Evolutionary conservation across 2,888 invertebrate genomes (phyloP).

Genomic region (Polydrusus pterygomalis): DNA sequence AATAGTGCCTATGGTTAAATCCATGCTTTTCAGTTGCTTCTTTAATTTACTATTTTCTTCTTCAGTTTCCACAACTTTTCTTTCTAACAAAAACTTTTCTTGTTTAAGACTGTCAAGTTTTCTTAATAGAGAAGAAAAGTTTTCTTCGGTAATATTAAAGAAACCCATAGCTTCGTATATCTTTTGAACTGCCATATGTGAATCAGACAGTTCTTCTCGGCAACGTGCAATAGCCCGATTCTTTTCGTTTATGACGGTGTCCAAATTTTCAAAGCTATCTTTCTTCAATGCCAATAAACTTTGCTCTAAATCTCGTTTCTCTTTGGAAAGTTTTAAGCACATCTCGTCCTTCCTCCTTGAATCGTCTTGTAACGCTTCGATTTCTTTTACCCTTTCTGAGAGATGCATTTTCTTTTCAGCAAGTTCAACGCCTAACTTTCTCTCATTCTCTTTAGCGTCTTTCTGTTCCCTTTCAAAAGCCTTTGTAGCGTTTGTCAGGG

Average conservation of each 20-base stretch:
- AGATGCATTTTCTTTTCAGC: conserved; percentile 76
- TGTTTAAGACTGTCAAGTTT: conserved; percentile 62
- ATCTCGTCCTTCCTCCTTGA: conserved; percentile 76
- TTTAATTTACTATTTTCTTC: conserved; percentile 57
- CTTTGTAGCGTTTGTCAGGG: conserved; percentile 72
- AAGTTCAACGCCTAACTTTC: conserved; percentile 73
- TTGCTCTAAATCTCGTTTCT: conserved; percentile 75
- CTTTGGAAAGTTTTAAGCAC: conserved; percentile 76
- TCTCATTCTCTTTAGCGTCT: conserved; percentile 68
- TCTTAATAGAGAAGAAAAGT: conserved; percentile 8
- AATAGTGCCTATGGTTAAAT: conserved; percentile 24
- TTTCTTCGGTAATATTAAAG: neutral
- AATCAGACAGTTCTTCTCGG: conserved; percentile 70
- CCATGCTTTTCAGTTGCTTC: conserved; percentile 56
- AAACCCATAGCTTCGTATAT: conserved; percentile 23
- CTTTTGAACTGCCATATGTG: conserved; percentile 19
- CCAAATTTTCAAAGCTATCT: conserved; percentile 73
- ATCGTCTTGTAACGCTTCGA: conserved; percentile 75
- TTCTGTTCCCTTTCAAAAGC: conserved; percentile 74
- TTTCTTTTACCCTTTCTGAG: conserved; percentile 74
- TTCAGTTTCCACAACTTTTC: conserved; percentile 71
- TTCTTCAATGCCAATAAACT: conserved; percentile 71
- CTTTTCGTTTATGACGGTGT: conserved; percentile 76
- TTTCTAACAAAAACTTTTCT: conserved; percentile 73
- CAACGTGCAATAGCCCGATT: conserved; percentile 73